Evolutionary conservation across 2,797 vertebrate genomes (phyloP).

Genomic region (Geotrypetes seraphini): DNA sequence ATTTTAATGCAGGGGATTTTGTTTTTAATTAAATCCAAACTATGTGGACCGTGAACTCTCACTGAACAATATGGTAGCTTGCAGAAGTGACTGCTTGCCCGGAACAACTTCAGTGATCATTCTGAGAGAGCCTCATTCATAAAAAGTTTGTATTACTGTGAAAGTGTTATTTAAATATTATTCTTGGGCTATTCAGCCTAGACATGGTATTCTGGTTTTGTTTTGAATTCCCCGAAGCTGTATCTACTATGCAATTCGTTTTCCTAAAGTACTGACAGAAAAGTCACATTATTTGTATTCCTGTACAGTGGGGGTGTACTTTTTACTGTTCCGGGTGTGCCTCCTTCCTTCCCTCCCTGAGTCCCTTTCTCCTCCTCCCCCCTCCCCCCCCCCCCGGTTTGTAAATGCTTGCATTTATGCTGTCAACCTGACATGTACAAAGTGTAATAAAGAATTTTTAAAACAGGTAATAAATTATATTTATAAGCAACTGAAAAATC

Average conservation of each 20-base stretch:
- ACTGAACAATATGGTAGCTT: too few species aligned
- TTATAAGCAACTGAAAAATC: conserved; percentile 84
- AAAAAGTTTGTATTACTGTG: conserved; percentile 15
- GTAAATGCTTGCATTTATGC: conserved; percentile 85
- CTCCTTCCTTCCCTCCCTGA: conserved; percentile 41
- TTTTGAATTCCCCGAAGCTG: conserved; percentile 60
- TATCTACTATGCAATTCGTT: conserved; percentile 94
- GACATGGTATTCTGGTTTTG: conserved; percentile 24
- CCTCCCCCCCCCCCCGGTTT: conserved; percentile 63
- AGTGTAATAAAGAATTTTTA: conserved; percentile 99
- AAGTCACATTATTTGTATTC: conserved; percentile 57
- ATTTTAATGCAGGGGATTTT: too few species aligned
- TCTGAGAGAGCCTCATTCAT: too few species aligned
- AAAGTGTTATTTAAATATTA: conserved; percentile 15
- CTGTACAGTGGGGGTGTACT: conserved; percentile 73
- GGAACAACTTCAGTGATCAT: too few species aligned
- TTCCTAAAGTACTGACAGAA: conserved; percentile 56
- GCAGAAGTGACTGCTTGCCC: too few species aligned
- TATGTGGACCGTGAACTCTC: too few species aligned
- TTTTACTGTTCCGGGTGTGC: conserved; percentile 50
- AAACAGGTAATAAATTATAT: conserved; percentile 99
- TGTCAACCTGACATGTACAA: conserved; percentile 80
- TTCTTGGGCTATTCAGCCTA: conserved; percentile 31
- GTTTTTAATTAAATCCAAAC: too few species aligned
- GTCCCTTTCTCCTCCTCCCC: conserved; percentile 50